Base-by-base conservation (phyloP, 2,113 vertebrate species). In the Podarcis muralis region DNA sequence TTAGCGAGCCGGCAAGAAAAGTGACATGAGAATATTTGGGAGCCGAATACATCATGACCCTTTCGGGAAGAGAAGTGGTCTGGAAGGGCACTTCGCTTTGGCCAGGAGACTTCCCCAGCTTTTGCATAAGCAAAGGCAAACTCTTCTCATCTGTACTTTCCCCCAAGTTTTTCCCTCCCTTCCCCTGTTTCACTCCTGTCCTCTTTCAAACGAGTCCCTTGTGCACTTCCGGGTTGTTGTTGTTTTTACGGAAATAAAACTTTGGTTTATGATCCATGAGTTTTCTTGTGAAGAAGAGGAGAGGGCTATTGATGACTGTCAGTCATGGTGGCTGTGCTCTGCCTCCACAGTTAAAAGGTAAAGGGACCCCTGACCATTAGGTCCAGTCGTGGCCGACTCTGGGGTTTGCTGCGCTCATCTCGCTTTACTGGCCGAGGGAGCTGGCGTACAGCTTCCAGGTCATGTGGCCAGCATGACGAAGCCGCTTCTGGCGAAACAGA, bases 11-110 rank as follows among this genome's bases (percentile, higher is more conserved):
- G 71, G 83, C 89, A 77, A 59, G 53, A 30, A 68, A 20, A 77
- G 81, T 23, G 81, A 79, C 65, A 15, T 6, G 90, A 85, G 88
- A 23, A 32, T 77, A 76, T 20, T 78, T 3, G 88, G 82, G 78
- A 75, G 74, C 3, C 37, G 69, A 88, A 27, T 79, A 6, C 5
- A 80, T 1, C 76, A 59, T 0, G 1, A 20, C 77, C 83, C 71
- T 76, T 53, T 62, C 1, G 30, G 4, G 6, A 1, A 1, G 9
- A 48, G 32, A 69, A 84, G n/a, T 48, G 20, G 1, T 37, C 72
- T 90, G 82, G 71, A 84, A 83, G 88, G 62, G 37, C 71, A 32
- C 78, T 84, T 57, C 37, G 0, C 57, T 80, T 57, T 74, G 27
- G 12, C 25, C 15, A 74, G 30, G 66, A 74, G 25, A 23, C 4